Conservation (phyloP, 2,888 invertebrate species). For the Acrocyrtus sp. region DNA sequence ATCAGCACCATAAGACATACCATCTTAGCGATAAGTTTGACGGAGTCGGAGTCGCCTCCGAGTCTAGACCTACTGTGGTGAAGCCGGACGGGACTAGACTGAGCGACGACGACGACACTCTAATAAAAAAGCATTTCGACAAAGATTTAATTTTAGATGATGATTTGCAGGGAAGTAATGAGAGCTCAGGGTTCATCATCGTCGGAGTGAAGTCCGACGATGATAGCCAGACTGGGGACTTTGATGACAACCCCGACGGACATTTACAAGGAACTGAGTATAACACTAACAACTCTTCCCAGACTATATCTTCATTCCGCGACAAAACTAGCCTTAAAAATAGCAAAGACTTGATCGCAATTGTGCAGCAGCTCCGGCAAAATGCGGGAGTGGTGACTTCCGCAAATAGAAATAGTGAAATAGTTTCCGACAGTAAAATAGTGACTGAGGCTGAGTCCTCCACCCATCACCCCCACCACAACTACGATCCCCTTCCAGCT, state of each 20-base stretch:
- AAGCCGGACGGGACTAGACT: constrained; percentile 35
- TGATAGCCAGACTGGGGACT: constrained; percentile 29
- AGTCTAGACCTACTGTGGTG: constrained; percentile 34
- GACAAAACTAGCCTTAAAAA: background rate
- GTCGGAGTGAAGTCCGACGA: constrained; percentile 23
- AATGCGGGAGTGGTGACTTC: no score
- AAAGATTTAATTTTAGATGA: constrained; percentile 46
- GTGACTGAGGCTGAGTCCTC: no score
- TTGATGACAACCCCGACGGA: constrained; percentile 17
- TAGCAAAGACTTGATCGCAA: constrained; percentile 25
- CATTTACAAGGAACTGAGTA: constrained; percentile 6
- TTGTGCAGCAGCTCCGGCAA: constrained; percentile 41
- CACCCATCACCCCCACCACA: constrained; percentile 57
- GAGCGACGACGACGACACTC: constrained; percentile 1
- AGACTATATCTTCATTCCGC: no score
- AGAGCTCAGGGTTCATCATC: constrained; percentile 34
- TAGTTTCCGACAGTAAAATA: no score
- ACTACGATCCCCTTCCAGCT: constrained; percentile 54
- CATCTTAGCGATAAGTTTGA: background rate
- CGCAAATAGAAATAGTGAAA: no score
- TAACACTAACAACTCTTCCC: no score
- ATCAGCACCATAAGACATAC: background rate
- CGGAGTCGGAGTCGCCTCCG: constrained; percentile 12
- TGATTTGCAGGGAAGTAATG: constrained; percentile 39
- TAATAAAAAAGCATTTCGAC: constrained; percentile 40